Conservation (phyloP, 2,113 vertebrate genomes). For the Forbesichthys agassizii region DNA sequence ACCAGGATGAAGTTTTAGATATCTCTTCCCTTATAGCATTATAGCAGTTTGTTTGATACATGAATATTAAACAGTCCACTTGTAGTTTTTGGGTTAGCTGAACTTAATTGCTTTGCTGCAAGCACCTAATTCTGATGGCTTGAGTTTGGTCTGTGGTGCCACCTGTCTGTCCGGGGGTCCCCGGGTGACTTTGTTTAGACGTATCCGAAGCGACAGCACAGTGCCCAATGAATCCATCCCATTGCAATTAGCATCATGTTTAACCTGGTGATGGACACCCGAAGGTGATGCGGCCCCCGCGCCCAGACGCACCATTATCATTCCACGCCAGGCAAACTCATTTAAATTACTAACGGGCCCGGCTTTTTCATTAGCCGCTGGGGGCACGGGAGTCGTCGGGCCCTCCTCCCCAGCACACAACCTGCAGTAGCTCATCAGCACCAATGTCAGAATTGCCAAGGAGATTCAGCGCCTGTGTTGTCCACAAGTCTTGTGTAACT, state of each 20-base stretch:
- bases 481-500: neutral
- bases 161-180: slow-evolving; percentile 73
- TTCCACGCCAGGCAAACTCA: slow-evolving; percentile 86
- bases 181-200: slow-evolving; percentile 93
- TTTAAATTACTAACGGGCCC: slow-evolving; percentile 90
- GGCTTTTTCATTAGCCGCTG: slow-evolving; percentile 85
- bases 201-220: slow-evolving; percentile 96
- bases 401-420: slow-evolving; percentile 12
- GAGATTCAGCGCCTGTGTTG: neutral
- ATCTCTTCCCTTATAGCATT: slow-evolving; percentile 78
- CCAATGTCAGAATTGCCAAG: neutral
- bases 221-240: slow-evolving; percentile 95
- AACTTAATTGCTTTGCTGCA: slow-evolving; percentile 85
- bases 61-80: slow-evolving; percentile 33
- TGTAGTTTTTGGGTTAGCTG: slow-evolving; percentile 88
- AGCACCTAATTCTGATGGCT: slow-evolving; percentile 84
- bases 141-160: slow-evolving; percentile 84
- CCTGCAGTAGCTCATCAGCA: slow-evolving; percentile 24
- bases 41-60: slow-evolving; percentile 67
- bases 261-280: slow-evolving; percentile 95
- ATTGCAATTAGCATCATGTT: slow-evolving; percentile 99
- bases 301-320: slow-evolving; percentile 87
- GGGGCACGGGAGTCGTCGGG: slow-evolving; percentile 35
- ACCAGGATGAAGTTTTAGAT: slow-evolving; percentile 34
- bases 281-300: slow-evolving; percentile 89